phyloP scores from a whole-genome alignment of 2,888 invertebrate species.

The Xanthia togata region DNA sequence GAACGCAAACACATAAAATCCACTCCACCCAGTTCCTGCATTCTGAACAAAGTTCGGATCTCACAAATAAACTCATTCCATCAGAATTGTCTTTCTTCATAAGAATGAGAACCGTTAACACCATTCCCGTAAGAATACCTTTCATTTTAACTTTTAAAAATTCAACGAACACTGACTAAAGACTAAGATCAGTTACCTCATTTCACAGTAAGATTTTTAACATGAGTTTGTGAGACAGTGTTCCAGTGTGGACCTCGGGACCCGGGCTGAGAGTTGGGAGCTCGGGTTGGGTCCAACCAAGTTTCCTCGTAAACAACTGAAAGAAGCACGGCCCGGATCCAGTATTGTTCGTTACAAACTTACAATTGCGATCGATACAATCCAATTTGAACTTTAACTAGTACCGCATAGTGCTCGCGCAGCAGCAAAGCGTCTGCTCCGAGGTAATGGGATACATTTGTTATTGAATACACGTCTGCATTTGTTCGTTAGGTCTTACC shows the following conservation, averaged over 20 bases:
- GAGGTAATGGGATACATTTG: constrained; percentile 64
- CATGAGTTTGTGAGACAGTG: constrained; percentile 53
- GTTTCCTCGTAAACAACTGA: constrained; percentile 66
- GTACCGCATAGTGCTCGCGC: constrained; percentile 6
- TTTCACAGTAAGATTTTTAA: constrained; percentile 67
- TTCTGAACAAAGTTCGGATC: constrained; percentile 44
- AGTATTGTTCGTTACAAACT: constrained; percentile 63
- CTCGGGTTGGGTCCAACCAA: constrained; percentile 53
- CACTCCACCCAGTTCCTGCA: constrained; percentile 12
- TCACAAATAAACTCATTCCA: constrained; percentile 57
- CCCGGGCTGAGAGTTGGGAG: constrained; percentile 9
- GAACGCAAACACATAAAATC: constrained; percentile 30
- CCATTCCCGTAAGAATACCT: constrained; percentile 54
- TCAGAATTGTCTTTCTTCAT: constrained; percentile 60
- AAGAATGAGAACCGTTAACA: constrained; percentile 56
- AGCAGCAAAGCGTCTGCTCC: constrained; percentile 23
- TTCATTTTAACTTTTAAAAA: constrained; percentile 66
- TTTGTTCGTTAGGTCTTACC: constrained; percentile 61
- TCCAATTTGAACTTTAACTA: constrained; percentile 65
- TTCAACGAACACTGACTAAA: constrained; percentile 63
- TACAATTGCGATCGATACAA: constrained; percentile 55
- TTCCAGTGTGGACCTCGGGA: constrained; percentile 42
- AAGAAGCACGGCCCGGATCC: constrained; percentile 50
- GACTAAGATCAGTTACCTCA: constrained; percentile 66
- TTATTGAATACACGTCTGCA: constrained; percentile 68